phyloP scores from a whole-genome alignment of 2,797 vertebrate genomes.

The Enteromius afrohamiltoni region DNA sequence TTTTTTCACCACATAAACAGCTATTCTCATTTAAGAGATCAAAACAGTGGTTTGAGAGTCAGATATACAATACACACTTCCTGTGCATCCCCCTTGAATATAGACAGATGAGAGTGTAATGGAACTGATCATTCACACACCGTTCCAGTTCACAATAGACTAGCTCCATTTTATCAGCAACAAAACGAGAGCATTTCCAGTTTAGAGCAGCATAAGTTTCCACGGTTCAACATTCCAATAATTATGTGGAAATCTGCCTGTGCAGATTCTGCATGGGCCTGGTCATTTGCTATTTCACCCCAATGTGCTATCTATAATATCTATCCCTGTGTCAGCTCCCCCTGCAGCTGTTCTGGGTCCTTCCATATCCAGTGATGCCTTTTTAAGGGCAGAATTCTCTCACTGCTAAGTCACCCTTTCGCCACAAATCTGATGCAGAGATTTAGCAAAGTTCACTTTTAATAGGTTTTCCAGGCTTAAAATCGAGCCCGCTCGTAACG shows the following conservation, averaged over 20 bases:
- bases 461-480: slow-evolving; percentile 66
- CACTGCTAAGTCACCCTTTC: slow-evolving; percentile 72
- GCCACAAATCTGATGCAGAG: slow-evolving; percentile 68
- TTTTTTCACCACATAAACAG: slow-evolving; percentile 21
- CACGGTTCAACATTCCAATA: neutral
- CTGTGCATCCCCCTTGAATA: slow-evolving; percentile 9
- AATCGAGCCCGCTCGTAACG: slow-evolving; percentile 65
- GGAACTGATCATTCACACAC: neutral
- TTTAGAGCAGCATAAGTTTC: neutral
- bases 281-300: slow-evolving; percentile 61
- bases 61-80: slow-evolving; percentile 24
- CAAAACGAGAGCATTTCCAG: neutral
- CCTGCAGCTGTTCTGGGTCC: slow-evolving; percentile 75
- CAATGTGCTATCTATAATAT: slow-evolving; percentile 51
- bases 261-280: slow-evolving; percentile 15
- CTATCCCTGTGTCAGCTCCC: slow-evolving; percentile 23
- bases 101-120: neutral
- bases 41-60: slow-evolving; percentile 44
- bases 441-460: slow-evolving; percentile 74
- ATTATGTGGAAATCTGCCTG: neutral
- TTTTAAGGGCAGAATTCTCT: slow-evolving; percentile 81
- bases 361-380: slow-evolving; percentile 78
- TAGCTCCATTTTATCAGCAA: neutral
- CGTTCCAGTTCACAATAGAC: neutral
- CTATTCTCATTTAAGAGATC: slow-evolving; percentile 33